phyloP scores from a whole-genome alignment of 1,140 invertebrate genomes.

The Drosophila equinoxialis region DNA sequence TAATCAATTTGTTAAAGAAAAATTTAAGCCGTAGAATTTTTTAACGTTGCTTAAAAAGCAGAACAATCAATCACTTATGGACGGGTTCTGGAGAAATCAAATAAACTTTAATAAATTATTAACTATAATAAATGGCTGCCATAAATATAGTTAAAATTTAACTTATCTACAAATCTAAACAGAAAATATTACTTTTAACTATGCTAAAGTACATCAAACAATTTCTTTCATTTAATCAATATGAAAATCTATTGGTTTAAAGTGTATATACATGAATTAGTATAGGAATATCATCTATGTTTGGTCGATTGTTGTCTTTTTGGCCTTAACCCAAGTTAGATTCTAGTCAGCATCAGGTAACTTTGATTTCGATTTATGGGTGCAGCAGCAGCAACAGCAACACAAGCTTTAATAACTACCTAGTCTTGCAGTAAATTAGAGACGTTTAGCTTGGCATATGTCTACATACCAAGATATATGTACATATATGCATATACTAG shows the following conservation, averaged over 20 bases:
- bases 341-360: conserved; percentile 23
- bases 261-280: background rate
- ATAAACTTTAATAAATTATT: too few species aligned
- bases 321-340: conserved; percentile 60
- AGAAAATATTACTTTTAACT: too few species aligned
- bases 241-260: background rate
- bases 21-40: too few species aligned
- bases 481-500: conserved; percentile 13
- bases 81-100: too few species aligned
- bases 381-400: conserved; percentile 40
- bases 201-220: too few species aligned
- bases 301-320: conserved; percentile 17
- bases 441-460: conserved; percentile 34
- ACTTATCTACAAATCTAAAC: too few species aligned
- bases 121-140: too few species aligned
- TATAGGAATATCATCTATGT: conserved; percentile 35
- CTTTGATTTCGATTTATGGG: conserved; percentile 54
- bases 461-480: conserved; percentile 10
- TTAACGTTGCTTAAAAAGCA: too few species aligned
- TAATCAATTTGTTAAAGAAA: too few species aligned
- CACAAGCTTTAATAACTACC: conserved; percentile 34
- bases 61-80: too few species aligned
- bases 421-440: conserved; percentile 39
- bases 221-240: too few species aligned
- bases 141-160: too few species aligned